Percentiles rank a stretch among this genome's conserved stretches.
These are phyloP conservation scores for Hemiprocne comata DNA, from an alignment of 2,113 vertebrate genomes.

Conservation along the genomic window DNA sequence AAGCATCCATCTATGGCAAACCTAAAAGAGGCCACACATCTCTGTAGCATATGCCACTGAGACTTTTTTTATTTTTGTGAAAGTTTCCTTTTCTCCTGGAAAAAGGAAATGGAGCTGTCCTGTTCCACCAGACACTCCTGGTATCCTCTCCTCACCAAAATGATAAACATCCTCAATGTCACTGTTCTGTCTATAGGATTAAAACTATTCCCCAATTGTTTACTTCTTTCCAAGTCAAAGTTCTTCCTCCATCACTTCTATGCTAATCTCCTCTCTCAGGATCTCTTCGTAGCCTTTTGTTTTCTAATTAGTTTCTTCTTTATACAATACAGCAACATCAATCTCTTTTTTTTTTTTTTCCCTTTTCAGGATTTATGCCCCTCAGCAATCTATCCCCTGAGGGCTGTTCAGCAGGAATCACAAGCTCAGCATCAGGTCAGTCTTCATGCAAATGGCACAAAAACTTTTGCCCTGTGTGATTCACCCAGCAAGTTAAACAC, in stretches of 20 bases:
- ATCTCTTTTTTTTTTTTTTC: neutral
- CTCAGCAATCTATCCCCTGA: neutral
- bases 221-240: neutral
- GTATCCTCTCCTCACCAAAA: neutral
- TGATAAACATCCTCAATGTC: neutral
- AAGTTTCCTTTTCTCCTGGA: neutral
- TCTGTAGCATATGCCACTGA: neutral
- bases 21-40: conserved; percentile 1
- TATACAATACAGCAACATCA: neutral
- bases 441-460: neutral
- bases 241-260: neutral
- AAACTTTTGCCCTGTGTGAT: neutral
- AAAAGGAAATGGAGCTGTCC: neutral
- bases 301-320: neutral
- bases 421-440: neutral
- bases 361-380: neutral
- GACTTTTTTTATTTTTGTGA: neutral
- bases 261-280: neutral
- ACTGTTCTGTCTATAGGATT: neutral
- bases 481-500: neutral
- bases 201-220: neutral
- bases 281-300: neutral
- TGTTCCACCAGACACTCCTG: neutral
- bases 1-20: neutral
- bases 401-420: neutral